Percentiles rank a stretch among this genome's conserved stretches.
Evolutionary conservation across 2,797 vertebrate species (phyloP).

Genomic region (Podarcis lilfordi): DNA sequence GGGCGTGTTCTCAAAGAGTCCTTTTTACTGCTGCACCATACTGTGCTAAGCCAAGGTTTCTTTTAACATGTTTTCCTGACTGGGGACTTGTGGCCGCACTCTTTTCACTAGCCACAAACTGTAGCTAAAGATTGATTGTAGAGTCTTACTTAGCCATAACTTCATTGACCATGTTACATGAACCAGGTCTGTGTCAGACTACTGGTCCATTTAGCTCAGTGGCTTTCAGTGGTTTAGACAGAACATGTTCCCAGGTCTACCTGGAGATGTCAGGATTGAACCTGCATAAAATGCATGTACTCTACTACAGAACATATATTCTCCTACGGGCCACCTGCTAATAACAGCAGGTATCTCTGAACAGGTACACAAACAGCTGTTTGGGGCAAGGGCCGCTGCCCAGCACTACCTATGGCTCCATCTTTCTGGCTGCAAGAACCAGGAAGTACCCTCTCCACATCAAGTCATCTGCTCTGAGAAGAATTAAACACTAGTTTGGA

Average conservation of each 20-base stretch:
- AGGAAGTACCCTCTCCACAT: background rate
- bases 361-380: background rate
- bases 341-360: background rate
- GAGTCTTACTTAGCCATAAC: too few species aligned
- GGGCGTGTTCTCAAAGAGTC: too few species aligned
- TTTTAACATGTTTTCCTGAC: too few species aligned
- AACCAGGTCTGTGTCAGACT: too few species aligned
- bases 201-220: background rate
- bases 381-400: too few species aligned
- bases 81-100: too few species aligned
- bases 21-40: too few species aligned
- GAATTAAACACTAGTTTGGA: background rate
- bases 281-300: background rate
- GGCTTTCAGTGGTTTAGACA: background rate
- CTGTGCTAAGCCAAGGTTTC: too few species aligned
- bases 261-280: background rate
- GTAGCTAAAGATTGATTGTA: too few species aligned
- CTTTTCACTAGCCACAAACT: too few species aligned
- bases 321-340: background rate
- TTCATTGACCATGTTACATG: too few species aligned
- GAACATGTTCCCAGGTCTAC: background rate
- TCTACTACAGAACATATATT: background rate
- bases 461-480: background rate
- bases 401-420: background rate
- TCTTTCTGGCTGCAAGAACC: background rate